These are phyloP conservation scores for Aurelia aurita DNA, from an alignment of 30 jellyfish, hydroid and myxozoan species.

Conservation along the genomic window DNA sequence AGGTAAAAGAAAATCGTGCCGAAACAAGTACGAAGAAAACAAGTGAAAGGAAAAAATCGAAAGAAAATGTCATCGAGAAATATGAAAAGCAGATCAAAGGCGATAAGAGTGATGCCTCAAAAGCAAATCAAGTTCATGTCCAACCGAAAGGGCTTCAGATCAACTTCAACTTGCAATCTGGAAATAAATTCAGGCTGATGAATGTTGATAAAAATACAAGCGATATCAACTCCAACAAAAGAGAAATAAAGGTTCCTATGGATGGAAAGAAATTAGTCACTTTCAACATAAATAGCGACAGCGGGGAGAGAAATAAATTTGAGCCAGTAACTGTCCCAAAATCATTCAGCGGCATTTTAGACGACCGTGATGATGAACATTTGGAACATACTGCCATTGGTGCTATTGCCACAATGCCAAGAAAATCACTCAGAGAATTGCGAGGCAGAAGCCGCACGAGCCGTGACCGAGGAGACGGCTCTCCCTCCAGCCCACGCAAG, in stretches of 20 bases:
- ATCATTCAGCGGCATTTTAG: conserved; percentile 34
- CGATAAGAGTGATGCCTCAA: conserved; percentile 4
- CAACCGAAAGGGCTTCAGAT: conserved; percentile 71
- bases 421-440: conserved; percentile 72
- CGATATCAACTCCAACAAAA: conserved; percentile 27
- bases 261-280: conserved; percentile 69
- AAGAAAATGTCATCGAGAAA: conserved; percentile 44
- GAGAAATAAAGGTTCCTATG: conserved; percentile 2
- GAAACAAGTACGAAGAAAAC: conserved; percentile 18
- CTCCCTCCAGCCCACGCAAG: conserved; percentile 95
- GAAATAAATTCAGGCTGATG: conserved; percentile 56
- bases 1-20: neutral
- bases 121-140: conserved; percentile 34
- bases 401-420: conserved; percentile 69
- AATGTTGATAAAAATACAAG: neutral
- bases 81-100: conserved; percentile 26
- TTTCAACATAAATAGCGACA: conserved; percentile 8
- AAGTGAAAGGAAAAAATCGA: neutral
- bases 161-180: conserved; percentile 63
- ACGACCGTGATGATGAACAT: conserved; percentile 29
- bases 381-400: conserved; percentile 73
- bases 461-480: conserved; percentile 79
- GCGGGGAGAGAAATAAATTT: conserved; percentile 7
- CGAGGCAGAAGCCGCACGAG: conserved; percentile 83
- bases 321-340: conserved; percentile 34